Evolutionary conservation across 2,797 vertebrate species (phyloP), one percentile per base, ranked within the genome.

Genomic region (Dendrocincla fuliginosa): DNA sequence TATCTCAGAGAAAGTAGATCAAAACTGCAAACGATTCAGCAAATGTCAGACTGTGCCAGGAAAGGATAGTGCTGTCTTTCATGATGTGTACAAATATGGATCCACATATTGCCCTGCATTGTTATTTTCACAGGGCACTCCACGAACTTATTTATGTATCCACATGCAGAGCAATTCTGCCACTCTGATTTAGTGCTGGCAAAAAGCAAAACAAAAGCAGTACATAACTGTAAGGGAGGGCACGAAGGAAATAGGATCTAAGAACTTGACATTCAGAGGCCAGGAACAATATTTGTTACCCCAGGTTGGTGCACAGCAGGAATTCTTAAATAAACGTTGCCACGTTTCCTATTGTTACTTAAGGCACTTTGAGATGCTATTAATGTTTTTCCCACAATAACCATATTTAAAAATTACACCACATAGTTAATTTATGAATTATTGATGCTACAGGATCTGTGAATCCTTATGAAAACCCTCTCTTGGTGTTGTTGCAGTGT

Each of bases 401-500:
- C 85, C 63, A 46, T 39, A 6, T 84, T 89, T 81, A 61, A 81
- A 81, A 75, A 85, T 56, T 37, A 33, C 37, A 12, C 16, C 20
- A 33, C 53, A 14, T 50, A 32, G 63, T 71, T 94, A 55, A 84
- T 88, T 63, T 86, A 53, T 84, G 47, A 89, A 87, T 81, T 70
- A 93, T 63, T 93, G 86, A 89, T 78, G 39, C 28, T 39, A 55
- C 16, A 53, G 25, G 82, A 74, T 56, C 32, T 81, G 28, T 46
- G 35, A 88, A 52, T 69, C 24, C n/a, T 78, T n/a, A 44, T 30
- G 65, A 78, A 81, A 87, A 37, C 4, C 69, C n/a, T 76, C 79
- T 33, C 23, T 68, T 82, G 42, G n/a, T 33, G 39, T 59, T 7
- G 1, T 9, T 33, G 59, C 35, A 50, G 41, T 19, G 6, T 69